A percentile compares a stretch with the other conserved stretches of the same genome.
These are phyloP conservation scores for Myotis planiceps DNA, from an alignment of 2,797 vertebrate genomes.

Conservation along the genomic window DNA sequence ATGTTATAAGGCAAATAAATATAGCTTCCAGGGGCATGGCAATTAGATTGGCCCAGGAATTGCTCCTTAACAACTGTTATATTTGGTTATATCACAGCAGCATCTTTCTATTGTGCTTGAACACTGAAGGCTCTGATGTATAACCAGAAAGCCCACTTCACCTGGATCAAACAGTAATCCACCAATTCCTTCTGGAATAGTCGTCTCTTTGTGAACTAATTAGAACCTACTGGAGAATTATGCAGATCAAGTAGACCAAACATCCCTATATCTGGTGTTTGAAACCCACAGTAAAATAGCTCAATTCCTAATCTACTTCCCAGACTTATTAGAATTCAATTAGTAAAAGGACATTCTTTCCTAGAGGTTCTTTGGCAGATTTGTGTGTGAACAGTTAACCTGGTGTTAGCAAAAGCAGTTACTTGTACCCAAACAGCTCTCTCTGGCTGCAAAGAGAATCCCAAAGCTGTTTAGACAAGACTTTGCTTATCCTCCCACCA, in stretches of 20 bases:
- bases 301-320: slow-evolving; percentile 75
- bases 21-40: not conserved
- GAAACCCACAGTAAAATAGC: slow-evolving; percentile 62
- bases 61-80: not conserved
- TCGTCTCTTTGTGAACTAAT: slow-evolving; percentile 54
- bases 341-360: slow-evolving; percentile 71
- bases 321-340: slow-evolving; percentile 76
- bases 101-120: not conserved
- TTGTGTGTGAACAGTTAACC: slow-evolving; percentile 78
- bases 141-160: not conserved
- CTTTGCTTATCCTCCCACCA: slow-evolving; percentile 62
- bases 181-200: slow-evolving; percentile 9
- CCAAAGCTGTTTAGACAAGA: slow-evolving; percentile 64
- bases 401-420: slow-evolving; percentile 69
- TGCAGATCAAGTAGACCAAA: slow-evolving; percentile 45
- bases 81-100: not conserved
- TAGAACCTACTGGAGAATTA: slow-evolving; percentile 39
- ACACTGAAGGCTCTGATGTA: not conserved
- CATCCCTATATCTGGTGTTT: slow-evolving; percentile 27
- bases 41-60: not conserved
- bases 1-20: slow-evolving; percentile 42
- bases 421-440: slow-evolving; percentile 67
- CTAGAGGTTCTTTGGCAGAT: slow-evolving; percentile 73
- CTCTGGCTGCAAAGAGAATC: slow-evolving; percentile 53
- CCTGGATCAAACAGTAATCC: not conserved